These are phyloP conservation scores for Triops cancriformis DNA, from an alignment of 1,140 invertebrate genomes.

Conservation along the genomic window DNA sequence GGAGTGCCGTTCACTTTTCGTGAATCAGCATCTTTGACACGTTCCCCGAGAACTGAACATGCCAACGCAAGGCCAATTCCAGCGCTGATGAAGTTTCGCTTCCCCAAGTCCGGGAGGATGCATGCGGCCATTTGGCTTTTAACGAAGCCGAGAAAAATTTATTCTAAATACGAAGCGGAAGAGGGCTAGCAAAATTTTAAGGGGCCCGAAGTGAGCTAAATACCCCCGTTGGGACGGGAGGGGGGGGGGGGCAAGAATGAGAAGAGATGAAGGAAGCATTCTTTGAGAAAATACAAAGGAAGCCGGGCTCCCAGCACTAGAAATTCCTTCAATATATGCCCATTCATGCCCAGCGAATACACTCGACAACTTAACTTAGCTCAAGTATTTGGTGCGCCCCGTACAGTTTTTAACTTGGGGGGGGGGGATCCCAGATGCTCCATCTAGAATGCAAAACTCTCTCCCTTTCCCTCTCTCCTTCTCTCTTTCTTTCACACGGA, in stretches of 20 bases:
- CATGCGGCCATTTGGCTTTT: not conserved
- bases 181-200: not conserved
- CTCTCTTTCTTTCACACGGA: no score
- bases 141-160: not conserved
- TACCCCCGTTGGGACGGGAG: not conserved
- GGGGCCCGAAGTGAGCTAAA: not conserved
- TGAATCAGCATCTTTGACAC: not conserved
- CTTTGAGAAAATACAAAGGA: not conserved
- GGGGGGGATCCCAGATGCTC: not conserved
- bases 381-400: not conserved
- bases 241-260: not conserved
- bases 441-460: not conserved
- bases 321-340: not conserved
- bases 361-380: not conserved
- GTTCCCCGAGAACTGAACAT: not conserved
- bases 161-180: not conserved
- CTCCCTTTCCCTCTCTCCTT: no score
- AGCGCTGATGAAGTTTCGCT: not conserved
- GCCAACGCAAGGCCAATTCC: not conserved
- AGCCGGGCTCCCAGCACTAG: not conserved
- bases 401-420: not conserved
- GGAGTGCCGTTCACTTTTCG: not conserved
- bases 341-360: not conserved
- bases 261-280: not conserved
- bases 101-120: not conserved